Evolutionary conservation across 2,888 invertebrate genomes (phyloP).

Genomic region (Rhagophthalmus giganteus): DNA sequence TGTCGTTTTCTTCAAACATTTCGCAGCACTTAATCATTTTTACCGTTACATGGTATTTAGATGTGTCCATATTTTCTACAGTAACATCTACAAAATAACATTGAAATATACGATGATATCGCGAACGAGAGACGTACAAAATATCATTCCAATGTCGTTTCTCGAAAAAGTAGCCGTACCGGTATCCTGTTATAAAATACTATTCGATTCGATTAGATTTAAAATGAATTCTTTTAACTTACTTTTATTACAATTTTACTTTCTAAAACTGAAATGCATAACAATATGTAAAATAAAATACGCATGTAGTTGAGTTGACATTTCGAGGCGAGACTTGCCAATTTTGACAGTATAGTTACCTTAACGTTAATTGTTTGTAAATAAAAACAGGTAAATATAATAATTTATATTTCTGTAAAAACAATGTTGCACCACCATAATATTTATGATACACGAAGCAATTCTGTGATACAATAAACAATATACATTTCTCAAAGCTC

Average conservation of each 20-base stretch:
- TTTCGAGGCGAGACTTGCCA: constrained; percentile 31
- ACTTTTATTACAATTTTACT: constrained; percentile 37
- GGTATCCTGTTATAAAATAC: constrained; percentile 35
- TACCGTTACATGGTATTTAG: constrained; percentile 40
- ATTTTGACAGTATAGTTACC: no score
- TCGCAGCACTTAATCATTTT: constrained; percentile 49
- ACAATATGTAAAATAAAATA: constrained; percentile 37
- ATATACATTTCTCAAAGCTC: constrained; percentile 35
- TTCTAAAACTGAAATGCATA: constrained; percentile 29
- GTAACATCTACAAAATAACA: constrained; percentile 35
- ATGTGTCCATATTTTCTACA: constrained; percentile 36
- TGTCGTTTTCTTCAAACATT: constrained; percentile 38
- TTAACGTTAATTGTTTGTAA: no score
- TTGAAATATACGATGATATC: neutral
- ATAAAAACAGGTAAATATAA: no score
- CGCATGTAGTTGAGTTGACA: constrained; percentile 41
- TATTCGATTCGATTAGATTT: neutral
- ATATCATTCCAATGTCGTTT: constrained; percentile 45
- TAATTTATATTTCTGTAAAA: constrained; percentile 49
- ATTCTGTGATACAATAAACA: constrained; percentile 47
- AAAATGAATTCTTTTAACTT: constrained; percentile 12
- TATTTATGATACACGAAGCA: constrained; percentile 32
- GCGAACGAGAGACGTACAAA: constrained; percentile 38
- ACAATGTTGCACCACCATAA: constrained; percentile 52
- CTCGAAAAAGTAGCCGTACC: constrained; percentile 39